Base-by-base conservation (phyloP, 2,888 invertebrate genomes). In the Malthinus seriepunctatus region DNA sequence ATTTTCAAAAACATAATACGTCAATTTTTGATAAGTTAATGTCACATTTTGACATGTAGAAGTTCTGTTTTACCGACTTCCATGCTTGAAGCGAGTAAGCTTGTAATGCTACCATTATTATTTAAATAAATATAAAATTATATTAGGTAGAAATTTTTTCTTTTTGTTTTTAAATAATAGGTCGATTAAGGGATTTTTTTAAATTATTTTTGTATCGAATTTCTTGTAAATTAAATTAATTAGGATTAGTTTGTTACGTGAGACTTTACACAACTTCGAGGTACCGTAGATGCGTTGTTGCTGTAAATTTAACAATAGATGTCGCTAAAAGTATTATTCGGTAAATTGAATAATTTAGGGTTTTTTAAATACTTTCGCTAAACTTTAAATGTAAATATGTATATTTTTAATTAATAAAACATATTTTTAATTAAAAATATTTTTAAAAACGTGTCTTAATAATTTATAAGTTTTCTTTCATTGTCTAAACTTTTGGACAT, bases 1-100 rank as follows among this genome's bases (percentile, higher is more conserved):
- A n/a, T 37, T 9, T 42, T 11, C n/a, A 12, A 15, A 47, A 48
- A 56, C 51, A 45, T 39, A 46, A 57, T 42, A 42, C 39, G 39
- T 42, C 39, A 42, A 42, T 42, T 15, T 3, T 23, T 23, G 23
- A 23, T 23, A 23, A 23, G 23, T 42, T 15, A 42, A 42, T 23
- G 39, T 42, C 15, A 5, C 5, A 42, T 10, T 14, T 15, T 42
- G 39, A 42, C 39, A 42, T 10, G n/a, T 42, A 15, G 23, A 15
- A 42, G 23, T 8, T 15, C n/a, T 42, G 39, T 42, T 42, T 42
- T 23, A 9, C n/a, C 39, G 39, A n/a, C 39, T n/a, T n/a, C 9
- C 14, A 15, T 42, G 15, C 2, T 2, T 23, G 23, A 23, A 23
- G 23, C 14, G 39, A 42, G 14, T 42, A 23, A 10, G 14, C 39